Conservation (phyloP, 2,888 invertebrate genomes). For the Napeogenes inachia region DNA sequence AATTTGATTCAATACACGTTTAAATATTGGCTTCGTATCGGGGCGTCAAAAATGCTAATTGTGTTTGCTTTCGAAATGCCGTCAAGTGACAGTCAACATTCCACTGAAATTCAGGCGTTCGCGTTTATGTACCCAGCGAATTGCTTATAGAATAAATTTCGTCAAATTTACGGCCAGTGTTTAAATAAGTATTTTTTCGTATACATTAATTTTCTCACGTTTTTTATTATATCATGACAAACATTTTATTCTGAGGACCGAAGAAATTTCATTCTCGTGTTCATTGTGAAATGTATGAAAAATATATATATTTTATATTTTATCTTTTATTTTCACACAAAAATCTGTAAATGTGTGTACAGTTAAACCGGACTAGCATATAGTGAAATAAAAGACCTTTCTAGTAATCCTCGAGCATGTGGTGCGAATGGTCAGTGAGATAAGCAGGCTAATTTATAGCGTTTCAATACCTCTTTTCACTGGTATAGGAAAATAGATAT, state of each 20-base stretch:
- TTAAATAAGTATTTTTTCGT: conserved; percentile 1
- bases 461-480: conserved; percentile 57
- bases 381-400: conserved; percentile 47
- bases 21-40: conserved; percentile 45
- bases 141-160: conserved; percentile 34
- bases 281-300: no score
- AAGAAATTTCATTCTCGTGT: no score
- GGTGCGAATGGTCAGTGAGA: conserved; percentile 66
- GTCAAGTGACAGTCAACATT: conserved; percentile 46
- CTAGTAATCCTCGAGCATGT: conserved; percentile 63
- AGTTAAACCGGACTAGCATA: conserved; percentile 12
- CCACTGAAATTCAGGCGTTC: conserved; percentile 28
- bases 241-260: no score
- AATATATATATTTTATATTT: no score
- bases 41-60: conserved; percentile 48
- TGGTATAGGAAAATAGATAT: conserved; percentile 11
- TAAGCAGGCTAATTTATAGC: conserved; percentile 68
- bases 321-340: background rate
- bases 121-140: conserved; percentile 35
- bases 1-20: conserved; percentile 11
- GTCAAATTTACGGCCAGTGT: conserved; percentile 11
- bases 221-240: background rate
- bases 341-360: background rate
- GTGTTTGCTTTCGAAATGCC: conserved; percentile 44
- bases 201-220: background rate